Evolutionary conservation across 2,113 vertebrate species (phyloP).

Genomic region (Brachyhypopomus occidentalis): DNA sequence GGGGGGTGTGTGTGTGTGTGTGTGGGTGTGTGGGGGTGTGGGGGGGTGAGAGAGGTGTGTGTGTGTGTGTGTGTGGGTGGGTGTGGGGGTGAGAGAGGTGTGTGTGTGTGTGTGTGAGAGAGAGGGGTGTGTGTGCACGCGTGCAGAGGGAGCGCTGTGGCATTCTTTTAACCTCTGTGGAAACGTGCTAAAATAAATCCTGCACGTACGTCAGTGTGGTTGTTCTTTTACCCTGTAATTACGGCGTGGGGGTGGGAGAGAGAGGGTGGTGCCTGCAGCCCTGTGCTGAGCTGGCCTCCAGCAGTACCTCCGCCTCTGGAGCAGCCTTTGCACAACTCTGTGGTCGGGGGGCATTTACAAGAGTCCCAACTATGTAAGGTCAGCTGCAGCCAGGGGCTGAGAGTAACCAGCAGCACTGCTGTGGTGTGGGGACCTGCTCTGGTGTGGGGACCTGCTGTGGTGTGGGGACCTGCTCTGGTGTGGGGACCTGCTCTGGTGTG

Average conservation of each 20-base stretch:
- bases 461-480: no score
- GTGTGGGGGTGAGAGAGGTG: slow-evolving; percentile 42
- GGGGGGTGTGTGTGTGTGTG: slow-evolving; percentile 22
- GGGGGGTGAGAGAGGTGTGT: neutral
- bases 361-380: slow-evolving; percentile 21
- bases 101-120: slow-evolving; percentile 31
- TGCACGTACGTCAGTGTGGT: slow-evolving; percentile 78
- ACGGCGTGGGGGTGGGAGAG: slow-evolving; percentile 67
- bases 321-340: slow-evolving; percentile 16
- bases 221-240: slow-evolving; percentile 78
- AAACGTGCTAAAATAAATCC: slow-evolving; percentile 82
- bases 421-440: neutral
- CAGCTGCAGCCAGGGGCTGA: neutral
- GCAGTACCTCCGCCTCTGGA: slow-evolving; percentile 37
- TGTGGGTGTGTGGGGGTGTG: no score
- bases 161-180: slow-evolving; percentile 81
- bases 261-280: slow-evolving; percentile 48
- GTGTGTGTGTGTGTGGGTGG: slow-evolving; percentile 24
- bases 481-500: no score
- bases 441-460: no score
- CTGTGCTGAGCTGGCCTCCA: slow-evolving; percentile 12
- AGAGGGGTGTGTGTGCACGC: slow-evolving; percentile 25
- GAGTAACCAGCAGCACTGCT: slow-evolving; percentile 3
- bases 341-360: neutral
- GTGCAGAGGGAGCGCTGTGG: slow-evolving; percentile 60